These are phyloP conservation scores for Zeuzera pyrina DNA, from an alignment of 2,888 invertebrate species.

Conservation along the genomic window DNA sequence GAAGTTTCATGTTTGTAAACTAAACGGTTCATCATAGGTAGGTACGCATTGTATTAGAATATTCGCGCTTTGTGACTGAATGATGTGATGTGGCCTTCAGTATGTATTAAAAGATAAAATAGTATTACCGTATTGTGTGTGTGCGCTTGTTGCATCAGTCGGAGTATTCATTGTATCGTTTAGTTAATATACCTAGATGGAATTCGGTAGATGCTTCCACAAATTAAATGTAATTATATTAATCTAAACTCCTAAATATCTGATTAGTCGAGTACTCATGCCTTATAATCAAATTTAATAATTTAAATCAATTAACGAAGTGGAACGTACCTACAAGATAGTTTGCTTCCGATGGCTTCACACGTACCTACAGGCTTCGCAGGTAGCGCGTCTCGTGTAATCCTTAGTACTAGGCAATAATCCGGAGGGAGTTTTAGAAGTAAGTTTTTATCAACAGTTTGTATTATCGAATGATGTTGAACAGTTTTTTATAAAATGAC, in stretches of 20 bases:
- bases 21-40: slow-evolving; percentile 47
- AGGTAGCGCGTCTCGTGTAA: slow-evolving; percentile 28
- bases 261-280: slow-evolving; percentile 47
- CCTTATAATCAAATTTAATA: slow-evolving; percentile 31
- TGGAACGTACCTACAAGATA: not conserved
- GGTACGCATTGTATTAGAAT: slow-evolving; percentile 35
- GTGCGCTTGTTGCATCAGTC: slow-evolving; percentile 64
- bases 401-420: slow-evolving; percentile 12
- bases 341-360: not conserved
- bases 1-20: slow-evolving; percentile 37
- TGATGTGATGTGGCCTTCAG: slow-evolving; percentile 73
- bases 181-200: slow-evolving; percentile 37
- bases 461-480: slow-evolving; percentile 56
- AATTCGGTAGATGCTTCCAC: slow-evolving; percentile 55
- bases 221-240: slow-evolving; percentile 40
- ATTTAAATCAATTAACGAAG: not conserved
- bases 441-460: slow-evolving; percentile 69
- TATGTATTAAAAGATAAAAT: slow-evolving; percentile 49
- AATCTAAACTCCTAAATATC: slow-evolving; percentile 41
- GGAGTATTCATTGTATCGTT: slow-evolving; percentile 42
- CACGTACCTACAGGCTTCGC: slow-evolving; percentile 6
- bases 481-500: slow-evolving; percentile 54
- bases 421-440: slow-evolving; percentile 25
- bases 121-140: slow-evolving; percentile 49
- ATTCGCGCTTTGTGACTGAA: slow-evolving; percentile 71